Evolutionary conservation across 1,140 invertebrate species (phyloP).

Genomic region (Cotesia vestalis): DNA sequence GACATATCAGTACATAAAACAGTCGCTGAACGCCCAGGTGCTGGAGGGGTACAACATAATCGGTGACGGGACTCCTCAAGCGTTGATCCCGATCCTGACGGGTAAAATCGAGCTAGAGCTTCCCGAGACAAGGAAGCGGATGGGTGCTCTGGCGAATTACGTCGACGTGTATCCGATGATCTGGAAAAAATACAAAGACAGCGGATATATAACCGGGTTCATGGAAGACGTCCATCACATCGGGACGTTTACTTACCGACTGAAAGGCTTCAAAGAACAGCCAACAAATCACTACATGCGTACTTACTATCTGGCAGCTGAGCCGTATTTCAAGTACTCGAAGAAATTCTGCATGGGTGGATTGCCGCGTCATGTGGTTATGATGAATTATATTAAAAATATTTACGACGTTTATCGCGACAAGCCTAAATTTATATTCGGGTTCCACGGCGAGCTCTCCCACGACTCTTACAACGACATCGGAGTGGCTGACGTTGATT

Average conservation of each 20-base stretch:
- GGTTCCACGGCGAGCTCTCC: constrained; percentile 89
- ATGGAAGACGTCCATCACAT: constrained; percentile 86
- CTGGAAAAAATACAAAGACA: constrained; percentile 78
- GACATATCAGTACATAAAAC: constrained; percentile 78
- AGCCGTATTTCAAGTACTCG: constrained; percentile 67
- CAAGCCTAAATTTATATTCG: constrained; percentile 83
- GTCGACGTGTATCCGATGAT: constrained; percentile 86
- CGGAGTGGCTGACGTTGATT: constrained; percentile 71
- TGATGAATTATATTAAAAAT: constrained; percentile 74
- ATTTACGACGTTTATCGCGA: constrained; percentile 72
- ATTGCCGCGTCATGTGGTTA: constrained; percentile 59
- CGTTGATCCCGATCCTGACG: constrained; percentile 89
- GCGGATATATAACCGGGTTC: constrained; percentile 80
- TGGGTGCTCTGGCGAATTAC: constrained; percentile 70
- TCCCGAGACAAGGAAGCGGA: constrained; percentile 83
- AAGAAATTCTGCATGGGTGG: constrained; percentile 77
- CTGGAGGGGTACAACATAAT: constrained; percentile 91
- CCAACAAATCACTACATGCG: constrained; percentile 93
- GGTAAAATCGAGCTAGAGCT: constrained; percentile 88
- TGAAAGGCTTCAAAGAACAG: constrained; percentile 84
- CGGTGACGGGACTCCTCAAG: constrained; percentile 93
- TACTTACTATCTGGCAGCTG: constrained; percentile 76
- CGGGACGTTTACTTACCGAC: constrained; percentile 90
- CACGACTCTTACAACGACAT: constrained; percentile 84
- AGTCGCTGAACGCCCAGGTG: constrained; percentile 74